phyloP scores from a whole-genome alignment of 2,888 invertebrate species.

The Drosophila glabriapex region DNA sequence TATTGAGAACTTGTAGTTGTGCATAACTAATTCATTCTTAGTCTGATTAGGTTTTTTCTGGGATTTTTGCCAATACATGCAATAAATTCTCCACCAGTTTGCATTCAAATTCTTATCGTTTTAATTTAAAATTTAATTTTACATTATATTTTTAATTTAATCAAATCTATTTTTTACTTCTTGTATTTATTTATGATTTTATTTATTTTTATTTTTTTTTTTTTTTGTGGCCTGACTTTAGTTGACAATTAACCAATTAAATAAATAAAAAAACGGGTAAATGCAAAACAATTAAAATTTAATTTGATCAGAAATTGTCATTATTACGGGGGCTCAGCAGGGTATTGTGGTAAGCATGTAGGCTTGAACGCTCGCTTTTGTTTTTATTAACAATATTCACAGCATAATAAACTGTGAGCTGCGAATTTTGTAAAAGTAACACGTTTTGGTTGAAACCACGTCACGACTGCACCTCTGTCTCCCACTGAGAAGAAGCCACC shows the following conservation, averaged over 20 bases:
- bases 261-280: background rate
- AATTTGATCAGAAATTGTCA: background rate
- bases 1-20: background rate
- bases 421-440: constrained; percentile 32
- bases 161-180: background rate
- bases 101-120: background rate
- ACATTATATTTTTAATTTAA: background rate
- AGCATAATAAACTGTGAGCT: constrained; percentile 60
- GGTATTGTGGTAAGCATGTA: constrained; percentile 11
- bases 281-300: background rate
- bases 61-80: background rate
- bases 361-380: background rate
- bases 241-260: background rate
- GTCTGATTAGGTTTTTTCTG: background rate
- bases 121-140: background rate
- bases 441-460: constrained; percentile 9
- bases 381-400: constrained; percentile 59
- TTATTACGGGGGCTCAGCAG: background rate
- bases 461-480: constrained; percentile 8
- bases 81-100: background rate
- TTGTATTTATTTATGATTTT: too few relatives aligned
- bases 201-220: background rate
- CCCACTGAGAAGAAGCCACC: background rate
- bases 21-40: background rate
- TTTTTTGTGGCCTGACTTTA: background rate